Evolutionary conservation across 2,888 invertebrate species (phyloP).

Genomic region (Entomobrya proxima): DNA sequence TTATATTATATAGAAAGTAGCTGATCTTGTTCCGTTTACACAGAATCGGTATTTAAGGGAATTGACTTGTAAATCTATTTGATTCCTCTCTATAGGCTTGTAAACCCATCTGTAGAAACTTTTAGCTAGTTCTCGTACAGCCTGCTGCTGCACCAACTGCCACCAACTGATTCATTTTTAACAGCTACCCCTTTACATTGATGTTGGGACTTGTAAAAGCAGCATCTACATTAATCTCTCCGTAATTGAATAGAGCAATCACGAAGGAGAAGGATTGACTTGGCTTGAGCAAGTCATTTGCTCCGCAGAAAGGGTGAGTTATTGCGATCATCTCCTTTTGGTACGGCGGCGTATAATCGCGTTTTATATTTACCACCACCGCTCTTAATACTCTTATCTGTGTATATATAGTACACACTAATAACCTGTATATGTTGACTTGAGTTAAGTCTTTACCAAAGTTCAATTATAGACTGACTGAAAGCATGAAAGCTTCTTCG

Average conservation of each 20-base stretch:
- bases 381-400: neutral
- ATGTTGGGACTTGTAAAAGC: slow-evolving; percentile 29
- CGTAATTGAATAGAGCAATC: slow-evolving; percentile 67
- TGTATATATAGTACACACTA: neutral
- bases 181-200: slow-evolving; percentile 33
- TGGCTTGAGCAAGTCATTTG: slow-evolving; percentile 51
- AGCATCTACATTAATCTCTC: slow-evolving; percentile 63
- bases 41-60: slow-evolving; percentile 33
- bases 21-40: slow-evolving; percentile 41
- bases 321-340: slow-evolving; percentile 57
- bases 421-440: neutral
- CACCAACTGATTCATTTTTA: slow-evolving; percentile 50
- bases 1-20: neutral
- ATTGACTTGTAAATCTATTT: slow-evolving; percentile 58
- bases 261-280: slow-evolving; percentile 47
- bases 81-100: neutral
- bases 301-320: slow-evolving; percentile 65
- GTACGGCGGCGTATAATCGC: neutral
- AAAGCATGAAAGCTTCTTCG: neutral
- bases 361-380: neutral
- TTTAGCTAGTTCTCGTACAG: neutral
- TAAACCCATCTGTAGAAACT: slow-evolving; percentile 4
- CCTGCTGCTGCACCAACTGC: slow-evolving; percentile 21
- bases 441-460: neutral
- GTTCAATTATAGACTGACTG: neutral